Evolutionary conservation across 1,140 invertebrate species (phyloP).

Genomic region (Aleiodes sp.): DNA sequence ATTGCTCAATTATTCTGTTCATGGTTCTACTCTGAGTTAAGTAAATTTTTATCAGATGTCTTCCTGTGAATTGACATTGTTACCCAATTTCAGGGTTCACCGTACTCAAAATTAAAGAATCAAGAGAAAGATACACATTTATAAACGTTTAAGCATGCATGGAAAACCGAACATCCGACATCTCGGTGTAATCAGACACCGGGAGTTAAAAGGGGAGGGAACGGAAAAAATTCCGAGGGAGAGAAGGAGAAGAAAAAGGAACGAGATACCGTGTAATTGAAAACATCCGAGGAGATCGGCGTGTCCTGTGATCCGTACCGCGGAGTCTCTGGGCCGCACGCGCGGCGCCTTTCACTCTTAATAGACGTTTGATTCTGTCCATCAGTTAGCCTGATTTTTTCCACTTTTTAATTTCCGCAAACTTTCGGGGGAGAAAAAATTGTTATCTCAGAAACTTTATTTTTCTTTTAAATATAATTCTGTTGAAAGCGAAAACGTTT

Average conservation of each 20-base stretch:
- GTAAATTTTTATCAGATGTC: not conserved
- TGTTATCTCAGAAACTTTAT: not conserved
- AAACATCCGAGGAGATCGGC: slow-evolving; percentile 52
- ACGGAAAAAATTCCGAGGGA: slow-evolving; percentile 35
- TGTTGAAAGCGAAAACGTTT: too few relatives aligned
- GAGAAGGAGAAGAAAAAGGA: slow-evolving; percentile 10
- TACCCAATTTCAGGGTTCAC: slow-evolving; percentile 54
- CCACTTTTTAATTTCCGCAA: not conserved
- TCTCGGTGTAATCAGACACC: slow-evolving; percentile 67
- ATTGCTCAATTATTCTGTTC: not conserved
- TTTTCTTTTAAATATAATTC: not conserved
- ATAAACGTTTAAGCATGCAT: slow-evolving; percentile 31
- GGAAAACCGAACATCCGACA: slow-evolving; percentile 56
- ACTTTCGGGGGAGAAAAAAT: not conserved
- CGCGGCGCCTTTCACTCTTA: slow-evolving; percentile 18
- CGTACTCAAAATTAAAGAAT: not conserved
- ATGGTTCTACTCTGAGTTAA: not conserved
- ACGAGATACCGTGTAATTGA: slow-evolving; percentile 54
- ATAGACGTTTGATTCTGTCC: slow-evolving; percentile 14
- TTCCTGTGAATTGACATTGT: slow-evolving; percentile 47
- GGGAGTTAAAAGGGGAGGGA: slow-evolving; percentile 21
- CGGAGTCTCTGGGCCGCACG: slow-evolving; percentile 24
- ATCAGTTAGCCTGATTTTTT: not conserved
- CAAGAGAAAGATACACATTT: slow-evolving; percentile 14
- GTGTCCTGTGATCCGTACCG: slow-evolving; percentile 57